phyloP scores from a whole-genome alignment of 1,140 invertebrate species.

The Trichonephila clavata region DNA sequence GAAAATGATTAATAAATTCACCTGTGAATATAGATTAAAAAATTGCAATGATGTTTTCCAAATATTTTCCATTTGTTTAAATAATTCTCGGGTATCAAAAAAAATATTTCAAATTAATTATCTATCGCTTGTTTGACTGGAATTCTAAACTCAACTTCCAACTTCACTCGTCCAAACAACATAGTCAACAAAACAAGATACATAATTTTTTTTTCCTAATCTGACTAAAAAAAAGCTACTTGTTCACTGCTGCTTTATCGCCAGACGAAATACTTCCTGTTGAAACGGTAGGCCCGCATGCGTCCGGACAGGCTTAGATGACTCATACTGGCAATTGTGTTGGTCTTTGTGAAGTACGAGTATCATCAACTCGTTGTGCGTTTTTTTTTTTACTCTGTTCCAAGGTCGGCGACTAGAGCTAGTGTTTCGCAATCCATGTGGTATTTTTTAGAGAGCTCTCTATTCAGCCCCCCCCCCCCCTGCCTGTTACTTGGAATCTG shows the following conservation, averaged over 20 bases:
- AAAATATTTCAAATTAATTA: too few species aligned
- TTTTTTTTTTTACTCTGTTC: conserved; percentile 11
- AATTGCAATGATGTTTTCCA: too few species aligned
- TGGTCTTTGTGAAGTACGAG: conserved; percentile 48
- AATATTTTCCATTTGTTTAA: too few species aligned
- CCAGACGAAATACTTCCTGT: conserved; percentile 54
- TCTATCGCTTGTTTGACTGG: too few species aligned
- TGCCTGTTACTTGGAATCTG: background rate
- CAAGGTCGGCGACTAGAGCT: conserved; percentile 54
- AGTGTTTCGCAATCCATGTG: conserved; percentile 58
- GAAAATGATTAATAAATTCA: too few species aligned
- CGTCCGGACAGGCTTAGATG: conserved; percentile 12
- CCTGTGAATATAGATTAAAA: too few species aligned
- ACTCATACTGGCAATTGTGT: conserved; percentile 26
- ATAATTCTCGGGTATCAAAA: too few species aligned
- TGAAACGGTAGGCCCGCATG: conserved; percentile 23
- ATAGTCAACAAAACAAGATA: too few species aligned
- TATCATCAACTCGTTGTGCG: conserved; percentile 14
- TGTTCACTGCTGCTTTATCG: conserved; percentile 19
- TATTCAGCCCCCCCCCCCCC: conserved; percentile 30
- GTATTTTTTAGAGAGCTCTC: conserved; percentile 18
- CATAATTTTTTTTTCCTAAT: background rate
- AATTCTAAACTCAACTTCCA: too few species aligned
- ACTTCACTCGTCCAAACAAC: too few species aligned
- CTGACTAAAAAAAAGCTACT: background rate